phyloP scores from a whole-genome alignment of 2,888 invertebrate species.

The Drosophila rellima region DNA sequence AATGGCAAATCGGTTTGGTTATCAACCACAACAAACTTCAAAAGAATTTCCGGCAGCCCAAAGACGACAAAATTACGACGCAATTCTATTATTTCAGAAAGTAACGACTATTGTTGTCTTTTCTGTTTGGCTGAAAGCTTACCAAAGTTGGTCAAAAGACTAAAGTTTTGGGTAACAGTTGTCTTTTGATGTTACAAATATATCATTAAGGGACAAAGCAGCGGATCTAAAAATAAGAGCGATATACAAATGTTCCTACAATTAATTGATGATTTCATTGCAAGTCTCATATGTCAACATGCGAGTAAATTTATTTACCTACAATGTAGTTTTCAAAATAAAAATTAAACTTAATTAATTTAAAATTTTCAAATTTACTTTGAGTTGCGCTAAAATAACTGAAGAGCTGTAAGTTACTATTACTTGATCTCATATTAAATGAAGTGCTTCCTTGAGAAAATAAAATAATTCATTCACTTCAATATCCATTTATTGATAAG shows the following conservation, averaged over 20 bases:
- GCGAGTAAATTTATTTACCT: not conserved
- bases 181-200: conserved; percentile 14
- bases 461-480: not conserved
- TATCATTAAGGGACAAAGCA: not conserved
- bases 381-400: too few species aligned
- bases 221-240: not conserved
- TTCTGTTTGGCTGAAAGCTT: conserved; percentile 11
- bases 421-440: not conserved
- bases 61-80: conserved; percentile 45
- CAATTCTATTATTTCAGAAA: conserved; percentile 17
- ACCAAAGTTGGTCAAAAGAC: conserved; percentile 17
- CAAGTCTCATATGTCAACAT: not conserved
- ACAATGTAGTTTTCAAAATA: not conserved
- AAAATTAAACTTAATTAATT: not conserved
- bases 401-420: not conserved
- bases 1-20: conserved; percentile 50
- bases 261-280: not conserved
- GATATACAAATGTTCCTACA: not conserved
- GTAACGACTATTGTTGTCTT: conserved; percentile 2
- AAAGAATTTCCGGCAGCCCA: conserved; percentile 65
- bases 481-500: not conserved
- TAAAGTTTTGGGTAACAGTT: conserved; percentile 15
- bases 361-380: too few species aligned
- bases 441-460: not conserved
- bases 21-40: conserved; percentile 73